Evolutionary conservation across 1,140 invertebrate species (phyloP).

Genomic region (Fopius arisanus): DNA sequence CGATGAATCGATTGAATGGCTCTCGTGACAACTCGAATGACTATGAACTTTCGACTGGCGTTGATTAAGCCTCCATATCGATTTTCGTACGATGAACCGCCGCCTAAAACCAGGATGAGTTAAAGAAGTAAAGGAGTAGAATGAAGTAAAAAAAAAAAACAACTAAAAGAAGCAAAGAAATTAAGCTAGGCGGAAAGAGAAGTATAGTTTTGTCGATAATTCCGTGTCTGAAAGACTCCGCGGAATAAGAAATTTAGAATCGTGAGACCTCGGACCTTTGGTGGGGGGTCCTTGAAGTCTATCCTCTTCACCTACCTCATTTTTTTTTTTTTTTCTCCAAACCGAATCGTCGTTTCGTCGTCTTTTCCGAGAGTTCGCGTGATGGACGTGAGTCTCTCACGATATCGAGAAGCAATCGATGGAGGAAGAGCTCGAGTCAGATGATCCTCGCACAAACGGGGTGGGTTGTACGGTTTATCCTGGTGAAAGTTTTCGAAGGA

Average conservation of each 20-base stretch:
- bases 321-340: background rate
- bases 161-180: conserved; percentile 1
- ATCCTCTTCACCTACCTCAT: background rate
- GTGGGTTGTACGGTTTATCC: background rate
- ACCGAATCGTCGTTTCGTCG: conserved; percentile 3
- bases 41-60: conserved; percentile 23
- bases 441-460: background rate
- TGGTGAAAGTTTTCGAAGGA: background rate
- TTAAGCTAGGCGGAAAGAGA: conserved; percentile 7
- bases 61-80: conserved; percentile 32
- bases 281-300: background rate
- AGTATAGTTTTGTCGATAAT: conserved; percentile 25
- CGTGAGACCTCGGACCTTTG: conserved; percentile 25
- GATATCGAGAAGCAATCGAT: conserved; percentile 21
- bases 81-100: conserved; percentile 20
- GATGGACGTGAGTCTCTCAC: conserved; percentile 16
- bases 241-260: conserved; percentile 31
- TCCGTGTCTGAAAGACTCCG: conserved; percentile 23
- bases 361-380: conserved; percentile 15
- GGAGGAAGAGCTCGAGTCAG: background rate
- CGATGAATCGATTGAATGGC: conserved; percentile 22
- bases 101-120: background rate
- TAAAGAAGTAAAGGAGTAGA: background rate
- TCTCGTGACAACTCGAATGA: conserved; percentile 29
- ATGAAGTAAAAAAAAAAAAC: conserved; percentile 3